A percentile compares a stretch with the other conserved stretches of the same genome.
Evolutionary conservation across 2,888 invertebrate genomes (phyloP).

Genomic region (Eupsilia transversa): DNA sequence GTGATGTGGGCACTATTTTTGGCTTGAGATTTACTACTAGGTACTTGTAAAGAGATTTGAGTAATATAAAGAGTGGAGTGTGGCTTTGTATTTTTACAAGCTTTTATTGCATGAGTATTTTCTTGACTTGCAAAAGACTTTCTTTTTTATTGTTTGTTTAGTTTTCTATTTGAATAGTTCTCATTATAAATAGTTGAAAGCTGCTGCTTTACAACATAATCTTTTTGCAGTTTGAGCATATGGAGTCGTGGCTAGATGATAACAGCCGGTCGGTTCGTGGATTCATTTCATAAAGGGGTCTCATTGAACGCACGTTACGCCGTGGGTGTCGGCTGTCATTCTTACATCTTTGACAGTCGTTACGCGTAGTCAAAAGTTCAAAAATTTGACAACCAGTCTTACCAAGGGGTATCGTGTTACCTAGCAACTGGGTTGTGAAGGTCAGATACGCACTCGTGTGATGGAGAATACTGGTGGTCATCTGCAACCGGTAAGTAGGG

Average conservation of each 20-base stretch:
- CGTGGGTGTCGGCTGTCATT: too few relatives aligned
- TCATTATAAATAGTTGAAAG: not conserved
- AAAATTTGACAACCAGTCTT: not conserved
- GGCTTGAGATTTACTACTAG: not conserved
- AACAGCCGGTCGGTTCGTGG: too few relatives aligned
- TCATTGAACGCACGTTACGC: too few relatives aligned
- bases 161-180: not conserved
- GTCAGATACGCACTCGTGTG: not conserved
- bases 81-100: conserved; percentile 1
- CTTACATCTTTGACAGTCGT: not conserved
- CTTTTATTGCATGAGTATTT: not conserved
- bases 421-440: not conserved
- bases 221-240: not conserved
- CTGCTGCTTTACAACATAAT: not conserved
- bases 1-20: conserved; percentile 37
- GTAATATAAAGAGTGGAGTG: not conserved
- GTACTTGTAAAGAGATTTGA: conserved; percentile 20
- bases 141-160: not conserved
- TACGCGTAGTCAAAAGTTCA: not conserved
- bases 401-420: not conserved
- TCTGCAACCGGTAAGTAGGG: not conserved
- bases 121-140: not conserved
- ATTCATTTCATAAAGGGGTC: not conserved
- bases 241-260: too few relatives aligned
- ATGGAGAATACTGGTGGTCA: not conserved